These are phyloP conservation scores for Psylliodes chrysocephalus DNA, from an alignment of 2,888 invertebrate genomes.

Conservation along the genomic window DNA sequence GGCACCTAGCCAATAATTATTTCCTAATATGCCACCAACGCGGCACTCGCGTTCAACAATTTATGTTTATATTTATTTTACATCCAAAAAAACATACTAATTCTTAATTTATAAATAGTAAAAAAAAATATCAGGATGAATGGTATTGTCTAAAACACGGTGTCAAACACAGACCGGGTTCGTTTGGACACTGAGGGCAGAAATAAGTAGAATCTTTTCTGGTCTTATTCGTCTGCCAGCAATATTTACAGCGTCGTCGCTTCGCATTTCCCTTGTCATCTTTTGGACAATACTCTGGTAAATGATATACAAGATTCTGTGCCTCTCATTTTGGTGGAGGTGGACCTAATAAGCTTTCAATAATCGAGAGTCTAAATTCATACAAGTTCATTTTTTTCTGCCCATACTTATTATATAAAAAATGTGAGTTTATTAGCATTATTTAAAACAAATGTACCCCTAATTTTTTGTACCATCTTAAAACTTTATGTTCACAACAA, in stretches of 20 bases:
- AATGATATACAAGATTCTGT: neutral
- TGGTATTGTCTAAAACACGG: neutral
- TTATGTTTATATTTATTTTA: too few species aligned
- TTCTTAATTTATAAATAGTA: neutral
- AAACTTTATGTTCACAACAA: too few species aligned
- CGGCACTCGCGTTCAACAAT: too few species aligned
- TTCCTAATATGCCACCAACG: too few species aligned
- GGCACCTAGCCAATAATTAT: too few species aligned
- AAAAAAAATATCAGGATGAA: neutral
- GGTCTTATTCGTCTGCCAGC: neutral
- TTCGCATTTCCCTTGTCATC: neutral
- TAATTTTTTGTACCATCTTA: too few species aligned
- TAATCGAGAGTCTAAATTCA: too few species aligned
- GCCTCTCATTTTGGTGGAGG: neutral
- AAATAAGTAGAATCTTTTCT: neutral
- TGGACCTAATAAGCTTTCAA: neutral
- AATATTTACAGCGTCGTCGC: neutral
- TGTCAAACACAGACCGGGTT: neutral
- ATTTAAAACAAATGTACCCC: too few species aligned
- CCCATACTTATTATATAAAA: too few species aligned
- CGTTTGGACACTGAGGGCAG: neutral
- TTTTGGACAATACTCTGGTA: slow-evolving; percentile 1
- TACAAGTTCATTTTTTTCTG: too few species aligned
- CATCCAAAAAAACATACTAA: too few species aligned
- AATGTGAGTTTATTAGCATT: too few species aligned